A percentile compares a stretch with the other conserved stretches of the same genome.
Conservation (phyloP, 2,113 vertebrate species). For the Butorides virescens region DNA sequence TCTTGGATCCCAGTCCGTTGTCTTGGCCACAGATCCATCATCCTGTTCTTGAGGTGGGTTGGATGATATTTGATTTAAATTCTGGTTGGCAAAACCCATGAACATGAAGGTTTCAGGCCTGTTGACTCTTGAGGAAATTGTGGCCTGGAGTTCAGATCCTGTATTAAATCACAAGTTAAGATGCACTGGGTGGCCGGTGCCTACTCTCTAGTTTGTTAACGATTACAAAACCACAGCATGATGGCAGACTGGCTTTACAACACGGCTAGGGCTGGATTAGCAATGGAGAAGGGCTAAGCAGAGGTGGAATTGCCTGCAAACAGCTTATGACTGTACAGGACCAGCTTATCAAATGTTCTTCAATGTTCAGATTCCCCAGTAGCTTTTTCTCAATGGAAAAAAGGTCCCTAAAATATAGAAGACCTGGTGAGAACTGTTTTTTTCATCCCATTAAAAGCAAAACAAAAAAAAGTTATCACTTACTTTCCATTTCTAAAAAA, state of each 20-base stretch:
- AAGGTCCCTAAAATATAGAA: not conserved
- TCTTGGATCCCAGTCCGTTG: not conserved
- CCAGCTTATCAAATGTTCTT: not conserved
- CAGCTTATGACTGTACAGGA: not conserved
- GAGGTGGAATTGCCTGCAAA: not conserved
- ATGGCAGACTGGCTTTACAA: not conserved
- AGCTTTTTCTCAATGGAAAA: not conserved
- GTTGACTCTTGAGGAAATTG: conserved; percentile 17
- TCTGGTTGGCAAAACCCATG: not conserved
- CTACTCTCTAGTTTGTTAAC: not conserved
- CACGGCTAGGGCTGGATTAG: not conserved
- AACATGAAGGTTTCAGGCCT: not conserved
- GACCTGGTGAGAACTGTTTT: not conserved
- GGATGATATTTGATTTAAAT: not conserved
- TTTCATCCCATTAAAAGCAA: not conserved
- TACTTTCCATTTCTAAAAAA: not conserved
- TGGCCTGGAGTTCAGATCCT: not conserved
- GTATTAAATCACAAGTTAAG: not conserved
- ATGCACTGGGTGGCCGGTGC: not conserved
- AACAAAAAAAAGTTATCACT: not conserved
- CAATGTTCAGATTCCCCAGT: not conserved
- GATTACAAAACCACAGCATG: not conserved
- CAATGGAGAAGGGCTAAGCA: not conserved
- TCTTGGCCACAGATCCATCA: not conserved
- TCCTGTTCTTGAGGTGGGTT: not conserved